Evolutionary conservation across 2,797 vertebrate genomes (phyloP).

Genomic region (Neomorphus geoffroyi): DNA sequence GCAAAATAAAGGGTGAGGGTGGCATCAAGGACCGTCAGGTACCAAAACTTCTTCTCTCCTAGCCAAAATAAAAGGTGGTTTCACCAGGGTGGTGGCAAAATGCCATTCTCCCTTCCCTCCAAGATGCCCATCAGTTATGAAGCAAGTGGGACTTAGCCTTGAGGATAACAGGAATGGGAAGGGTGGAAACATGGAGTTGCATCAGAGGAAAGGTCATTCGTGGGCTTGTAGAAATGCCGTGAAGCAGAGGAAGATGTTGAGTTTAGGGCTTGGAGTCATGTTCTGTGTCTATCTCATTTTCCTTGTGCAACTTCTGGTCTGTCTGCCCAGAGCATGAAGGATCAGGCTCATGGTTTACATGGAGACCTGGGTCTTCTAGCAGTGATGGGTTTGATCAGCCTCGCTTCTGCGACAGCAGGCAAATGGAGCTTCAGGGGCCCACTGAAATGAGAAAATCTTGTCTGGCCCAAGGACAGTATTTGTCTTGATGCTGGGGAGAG

Average conservation of each 20-base stretch:
- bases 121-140: rapidly evolving
- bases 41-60: conserved; percentile 1
- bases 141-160: not conserved
- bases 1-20: rapidly evolving
- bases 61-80: not conserved
- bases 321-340: not conserved
- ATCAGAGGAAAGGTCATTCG: not conserved
- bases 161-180: not conserved
- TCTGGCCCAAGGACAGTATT: not conserved
- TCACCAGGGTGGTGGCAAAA: not conserved
- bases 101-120: not conserved
- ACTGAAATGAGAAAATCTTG: not conserved
- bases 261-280: not conserved
- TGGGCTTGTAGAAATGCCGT: not conserved
- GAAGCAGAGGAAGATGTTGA: not conserved
- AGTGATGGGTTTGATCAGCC: not conserved
- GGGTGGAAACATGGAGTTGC: rapidly evolving
- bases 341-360: rapidly evolving
- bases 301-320: not conserved
- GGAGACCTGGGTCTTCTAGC: not conserved
- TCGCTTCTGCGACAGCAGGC: not conserved
- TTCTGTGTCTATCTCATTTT: not conserved
- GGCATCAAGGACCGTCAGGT: not conserved
- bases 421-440: not conserved
- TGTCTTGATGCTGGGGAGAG: not conserved